Conservation (phyloP, 1,140 invertebrate species). For the Ceratoteleas bidentatus region DNA sequence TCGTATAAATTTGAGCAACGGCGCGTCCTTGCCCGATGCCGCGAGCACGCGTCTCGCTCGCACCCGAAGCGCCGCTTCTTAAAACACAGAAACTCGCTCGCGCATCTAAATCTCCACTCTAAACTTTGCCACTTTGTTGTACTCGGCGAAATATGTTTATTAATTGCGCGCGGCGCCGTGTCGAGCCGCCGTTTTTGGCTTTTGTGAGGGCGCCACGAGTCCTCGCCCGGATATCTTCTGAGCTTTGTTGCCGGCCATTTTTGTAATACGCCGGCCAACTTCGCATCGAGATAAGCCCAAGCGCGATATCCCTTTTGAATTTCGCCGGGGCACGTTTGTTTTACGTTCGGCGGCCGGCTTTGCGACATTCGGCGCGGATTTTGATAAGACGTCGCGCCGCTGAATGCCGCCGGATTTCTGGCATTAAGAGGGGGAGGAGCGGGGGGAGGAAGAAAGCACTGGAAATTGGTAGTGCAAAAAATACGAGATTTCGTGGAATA, state of each 20-base stretch:
- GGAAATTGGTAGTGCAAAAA: too few relatives aligned
- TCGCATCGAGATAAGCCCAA: conserved; percentile 38
- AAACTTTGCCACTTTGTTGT: conserved; percentile 72
- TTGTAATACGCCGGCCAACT: conserved; percentile 37
- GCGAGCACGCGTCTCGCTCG: too few relatives aligned
- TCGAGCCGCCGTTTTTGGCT: conserved; percentile 64
- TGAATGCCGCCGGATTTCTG: too few relatives aligned
- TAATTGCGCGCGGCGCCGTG: conserved; percentile 66
- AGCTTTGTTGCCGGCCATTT: conserved; percentile 50
- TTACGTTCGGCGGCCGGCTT: conserved; percentile 2
- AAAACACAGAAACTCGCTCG: conserved; percentile 71
- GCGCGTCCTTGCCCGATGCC: conserved; percentile 15
- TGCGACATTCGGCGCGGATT: conserved; percentile 1
- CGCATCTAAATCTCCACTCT: conserved; percentile 67
- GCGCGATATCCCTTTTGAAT: conserved; percentile 13
- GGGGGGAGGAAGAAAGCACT: too few relatives aligned
- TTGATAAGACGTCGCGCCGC: conserved; percentile 4
- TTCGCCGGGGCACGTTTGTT: conserved; percentile 10
- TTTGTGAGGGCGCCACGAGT: conserved; percentile 52
- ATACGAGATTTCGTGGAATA: too few relatives aligned
- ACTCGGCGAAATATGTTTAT: conserved; percentile 72
- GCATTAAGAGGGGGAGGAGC: too few relatives aligned
- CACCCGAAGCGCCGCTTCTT: too few relatives aligned
- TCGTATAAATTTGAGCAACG: conserved; percentile 75
- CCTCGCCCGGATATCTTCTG: conserved; percentile 59